A percentile compares a stretch with the other conserved stretches of the same genome.
phyloP scores from a whole-genome alignment of 1,140 invertebrate species.

The Kradibia gibbosae region DNA sequence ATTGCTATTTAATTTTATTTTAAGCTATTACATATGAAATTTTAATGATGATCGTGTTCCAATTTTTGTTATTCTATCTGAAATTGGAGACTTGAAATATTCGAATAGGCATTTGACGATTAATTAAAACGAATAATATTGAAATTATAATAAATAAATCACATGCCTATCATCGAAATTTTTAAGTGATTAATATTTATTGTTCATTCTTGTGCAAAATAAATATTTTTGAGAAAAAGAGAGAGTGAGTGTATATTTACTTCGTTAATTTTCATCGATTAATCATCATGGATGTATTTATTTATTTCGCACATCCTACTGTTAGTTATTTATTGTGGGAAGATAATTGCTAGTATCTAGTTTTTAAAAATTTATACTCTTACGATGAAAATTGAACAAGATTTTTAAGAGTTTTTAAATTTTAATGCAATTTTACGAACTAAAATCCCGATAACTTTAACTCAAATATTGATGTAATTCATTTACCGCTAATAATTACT shows the following conservation, averaged over 20 bases:
- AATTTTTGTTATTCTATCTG: constrained; percentile 10
- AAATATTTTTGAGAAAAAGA: neutral
- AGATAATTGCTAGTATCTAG: neutral
- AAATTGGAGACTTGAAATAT: neutral
- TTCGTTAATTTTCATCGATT: neutral
- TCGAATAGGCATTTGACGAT: neutral
- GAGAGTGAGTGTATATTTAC: neutral
- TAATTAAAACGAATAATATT: too few relatives aligned
- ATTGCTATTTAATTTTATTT: neutral
- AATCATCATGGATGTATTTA: neutral
- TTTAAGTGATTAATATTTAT: neutral
- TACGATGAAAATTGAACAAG: neutral
- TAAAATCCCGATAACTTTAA: neutral
- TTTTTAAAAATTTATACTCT: neutral
- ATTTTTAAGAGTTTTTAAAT: neutral
- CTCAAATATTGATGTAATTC: neutral
- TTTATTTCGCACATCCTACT: constrained; percentile 17
- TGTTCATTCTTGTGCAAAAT: neutral
- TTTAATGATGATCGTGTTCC: neutral
- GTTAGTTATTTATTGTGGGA: neutral
- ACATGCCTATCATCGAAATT: neutral
- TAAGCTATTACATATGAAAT: neutral
- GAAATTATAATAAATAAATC: too few relatives aligned
- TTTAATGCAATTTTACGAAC: constrained; percentile 1
- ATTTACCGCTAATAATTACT: neutral